Evolutionary conservation across 1,140 invertebrate species (phyloP).

Genomic region (Sycophaga agraensis): DNA sequence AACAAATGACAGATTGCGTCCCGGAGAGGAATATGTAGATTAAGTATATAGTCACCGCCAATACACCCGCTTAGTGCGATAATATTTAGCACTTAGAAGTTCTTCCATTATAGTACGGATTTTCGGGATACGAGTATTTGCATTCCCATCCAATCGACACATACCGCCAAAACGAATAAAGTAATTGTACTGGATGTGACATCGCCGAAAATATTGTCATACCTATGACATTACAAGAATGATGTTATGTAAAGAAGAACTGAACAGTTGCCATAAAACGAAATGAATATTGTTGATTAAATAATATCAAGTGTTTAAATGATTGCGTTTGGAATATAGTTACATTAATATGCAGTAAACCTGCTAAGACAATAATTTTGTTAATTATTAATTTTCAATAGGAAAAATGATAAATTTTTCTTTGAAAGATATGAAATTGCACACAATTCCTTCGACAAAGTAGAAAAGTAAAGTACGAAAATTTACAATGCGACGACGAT

Average conservation of each 20-base stretch:
- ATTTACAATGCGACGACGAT: slow-evolving; percentile 3
- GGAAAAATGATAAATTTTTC: neutral
- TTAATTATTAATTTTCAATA: too few relatives aligned
- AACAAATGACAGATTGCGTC: slow-evolving; percentile 25
- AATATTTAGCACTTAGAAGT: neutral
- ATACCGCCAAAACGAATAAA: neutral
- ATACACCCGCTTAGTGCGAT: neutral
- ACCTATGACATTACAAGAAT: neutral
- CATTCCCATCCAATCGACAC: slow-evolving; percentile 2
- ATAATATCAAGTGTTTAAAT: too few relatives aligned
- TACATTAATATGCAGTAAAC: too few relatives aligned
- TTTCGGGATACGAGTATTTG: neutral
- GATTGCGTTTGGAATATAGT: too few relatives aligned
- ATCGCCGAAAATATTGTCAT: neutral
- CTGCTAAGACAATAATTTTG: too few relatives aligned
- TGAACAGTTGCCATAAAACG: too few relatives aligned
- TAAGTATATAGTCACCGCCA: slow-evolving; percentile 25
- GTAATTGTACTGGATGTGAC: slow-evolving; percentile 6
- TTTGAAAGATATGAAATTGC: neutral
- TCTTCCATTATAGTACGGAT: neutral
- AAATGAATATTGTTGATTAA: too few relatives aligned
- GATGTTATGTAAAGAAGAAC: too few relatives aligned
- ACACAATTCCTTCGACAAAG: neutral
- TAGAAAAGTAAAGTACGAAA: neutral
- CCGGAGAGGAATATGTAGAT: slow-evolving; percentile 23